Evolutionary conservation across 1,140 invertebrate genomes (phyloP).

Genomic region (Euschistus heros): DNA sequence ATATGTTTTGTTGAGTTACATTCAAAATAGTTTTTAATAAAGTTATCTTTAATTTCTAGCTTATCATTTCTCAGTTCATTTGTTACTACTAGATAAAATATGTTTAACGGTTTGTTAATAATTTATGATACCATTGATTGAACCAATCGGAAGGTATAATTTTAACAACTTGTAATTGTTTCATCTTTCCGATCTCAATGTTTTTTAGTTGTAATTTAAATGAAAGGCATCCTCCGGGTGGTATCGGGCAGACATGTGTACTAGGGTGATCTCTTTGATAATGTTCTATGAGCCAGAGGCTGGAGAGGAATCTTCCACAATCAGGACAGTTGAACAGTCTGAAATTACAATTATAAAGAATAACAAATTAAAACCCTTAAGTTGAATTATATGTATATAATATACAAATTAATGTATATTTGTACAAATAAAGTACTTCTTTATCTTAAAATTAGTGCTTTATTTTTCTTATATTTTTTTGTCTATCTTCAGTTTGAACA

Average conservation of each 20-base stretch:
- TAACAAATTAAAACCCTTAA: too few species aligned
- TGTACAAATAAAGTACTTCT: too few species aligned
- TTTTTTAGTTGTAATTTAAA: neutral
- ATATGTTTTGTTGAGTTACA: neutral
- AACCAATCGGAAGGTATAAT: neutral
- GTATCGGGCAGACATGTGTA: neutral
- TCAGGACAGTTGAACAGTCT: neutral
- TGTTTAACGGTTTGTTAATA: neutral
- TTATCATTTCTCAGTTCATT: neutral
- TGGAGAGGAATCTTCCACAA: neutral
- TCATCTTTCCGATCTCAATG: neutral
- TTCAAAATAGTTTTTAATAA: neutral
- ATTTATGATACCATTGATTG: neutral
- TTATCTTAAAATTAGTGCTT: too few species aligned
- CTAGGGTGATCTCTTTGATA: neutral
- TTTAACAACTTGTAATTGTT: neutral
- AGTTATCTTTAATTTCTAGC: neutral
- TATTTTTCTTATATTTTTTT: too few species aligned
- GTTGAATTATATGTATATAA: too few species aligned
- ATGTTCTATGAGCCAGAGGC: neutral
- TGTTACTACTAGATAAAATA: neutral
- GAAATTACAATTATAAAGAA: neutral
- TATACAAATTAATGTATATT: too few species aligned
- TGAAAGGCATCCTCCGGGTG: neutral
- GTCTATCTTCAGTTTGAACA: too few species aligned